Percentiles rank a stretch among this genome's conserved stretches.
Evolutionary conservation across 2,113 vertebrate genomes (phyloP).

Genomic region (Lichenostomus cassidix): DNA sequence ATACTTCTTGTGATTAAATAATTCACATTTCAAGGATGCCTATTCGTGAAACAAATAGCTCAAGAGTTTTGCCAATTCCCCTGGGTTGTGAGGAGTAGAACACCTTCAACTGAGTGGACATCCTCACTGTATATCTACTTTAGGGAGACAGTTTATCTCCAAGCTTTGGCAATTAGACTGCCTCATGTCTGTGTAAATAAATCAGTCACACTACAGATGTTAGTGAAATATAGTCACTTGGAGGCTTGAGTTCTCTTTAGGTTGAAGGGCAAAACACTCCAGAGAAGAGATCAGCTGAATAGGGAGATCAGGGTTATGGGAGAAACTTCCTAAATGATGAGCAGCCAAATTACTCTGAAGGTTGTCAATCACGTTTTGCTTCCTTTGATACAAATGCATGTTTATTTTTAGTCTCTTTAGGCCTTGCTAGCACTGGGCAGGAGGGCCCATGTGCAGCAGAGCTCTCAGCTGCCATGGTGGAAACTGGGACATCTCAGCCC

Average conservation of each 20-base stretch:
- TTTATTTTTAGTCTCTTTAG: slow-evolving; percentile 26
- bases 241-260: slow-evolving; percentile 41
- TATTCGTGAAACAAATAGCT: neutral
- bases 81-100: neutral
- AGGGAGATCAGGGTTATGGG: slow-evolving; percentile 75
- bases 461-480: neutral
- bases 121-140: neutral
- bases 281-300: slow-evolving; percentile 75
- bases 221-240: neutral
- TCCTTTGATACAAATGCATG: neutral
- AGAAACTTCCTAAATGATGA: slow-evolving; percentile 77
- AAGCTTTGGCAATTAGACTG: neutral
- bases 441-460: neutral
- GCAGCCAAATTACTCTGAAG: slow-evolving; percentile 71
- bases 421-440: neutral
- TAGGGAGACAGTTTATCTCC: neutral
- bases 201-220: neutral
- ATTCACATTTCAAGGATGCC: neutral
- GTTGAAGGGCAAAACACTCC: slow-evolving; percentile 81
- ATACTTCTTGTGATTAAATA: slow-evolving; percentile 19
- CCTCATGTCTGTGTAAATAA: neutral
- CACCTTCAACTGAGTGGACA: neutral
- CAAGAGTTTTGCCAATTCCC: neutral
- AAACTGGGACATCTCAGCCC: neutral
- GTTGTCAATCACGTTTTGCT: slow-evolving; percentile 74